These are phyloP conservation scores for Carollia perspicillata DNA, from an alignment of 2,113 vertebrate genomes.

Conservation along the genomic window DNA sequence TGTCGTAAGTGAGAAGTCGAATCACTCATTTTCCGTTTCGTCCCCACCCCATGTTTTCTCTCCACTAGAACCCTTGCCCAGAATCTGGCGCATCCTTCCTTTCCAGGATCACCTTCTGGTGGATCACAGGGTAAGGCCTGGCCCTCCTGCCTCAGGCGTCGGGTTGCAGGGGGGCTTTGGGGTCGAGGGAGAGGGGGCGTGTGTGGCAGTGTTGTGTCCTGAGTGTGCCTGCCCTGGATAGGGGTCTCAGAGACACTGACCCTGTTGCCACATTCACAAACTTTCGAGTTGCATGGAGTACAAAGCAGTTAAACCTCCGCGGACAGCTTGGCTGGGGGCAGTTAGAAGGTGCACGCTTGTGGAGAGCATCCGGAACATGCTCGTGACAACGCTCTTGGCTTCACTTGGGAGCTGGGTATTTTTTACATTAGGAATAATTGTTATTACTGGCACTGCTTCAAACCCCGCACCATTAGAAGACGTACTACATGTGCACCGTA, in stretches of 20 bases:
- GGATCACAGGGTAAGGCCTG: constrained; percentile 92
- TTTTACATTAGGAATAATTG: neutral
- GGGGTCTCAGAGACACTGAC: rapidly evolving
- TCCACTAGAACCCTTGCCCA: constrained; percentile 92
- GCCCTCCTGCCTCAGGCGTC: neutral
- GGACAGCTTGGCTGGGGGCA: neutral
- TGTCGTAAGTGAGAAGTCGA: rapidly evolving
- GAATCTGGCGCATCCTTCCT: constrained; percentile 93
- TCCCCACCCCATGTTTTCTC: neutral
- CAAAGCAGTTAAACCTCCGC: rapidly evolving
- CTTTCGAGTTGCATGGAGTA: rapidly evolving
- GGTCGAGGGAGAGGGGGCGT: no score
- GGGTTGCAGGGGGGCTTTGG: no score
- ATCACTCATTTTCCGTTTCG: neutral
- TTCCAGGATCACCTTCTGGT: constrained; percentile 96
- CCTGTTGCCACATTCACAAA: rapidly evolving
- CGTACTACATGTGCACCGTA: rapidly evolving
- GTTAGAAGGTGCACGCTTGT: no score
- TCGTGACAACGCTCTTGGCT: neutral
- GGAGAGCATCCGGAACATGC: no score
- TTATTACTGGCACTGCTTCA: neutral
- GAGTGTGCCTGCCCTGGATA: neutral
- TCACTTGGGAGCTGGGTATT: neutral
- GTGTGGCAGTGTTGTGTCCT: neutral
- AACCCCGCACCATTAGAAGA: neutral